A percentile compares a stretch with the other conserved stretches of the same genome.
These are phyloP conservation scores for Ceyx cyanopectus DNA, from an alignment of 2,113 vertebrate species.

Conservation along the genomic window DNA sequence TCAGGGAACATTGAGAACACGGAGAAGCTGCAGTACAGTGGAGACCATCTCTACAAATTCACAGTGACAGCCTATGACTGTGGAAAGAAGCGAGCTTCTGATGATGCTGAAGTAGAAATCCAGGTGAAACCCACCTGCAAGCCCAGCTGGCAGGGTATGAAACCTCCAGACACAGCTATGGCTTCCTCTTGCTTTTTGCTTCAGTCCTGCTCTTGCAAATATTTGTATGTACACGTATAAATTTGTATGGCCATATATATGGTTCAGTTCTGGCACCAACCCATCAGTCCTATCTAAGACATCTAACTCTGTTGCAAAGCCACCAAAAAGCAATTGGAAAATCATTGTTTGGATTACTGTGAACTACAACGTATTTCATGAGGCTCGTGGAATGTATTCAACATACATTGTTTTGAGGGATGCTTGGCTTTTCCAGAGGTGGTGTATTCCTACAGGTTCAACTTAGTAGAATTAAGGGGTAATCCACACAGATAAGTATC, in stretches of 20 bases:
- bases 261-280: background rate
- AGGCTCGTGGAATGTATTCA: background rate
- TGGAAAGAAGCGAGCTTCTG: constrained; percentile 94
- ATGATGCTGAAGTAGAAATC: constrained; percentile 93
- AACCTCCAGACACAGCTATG: background rate
- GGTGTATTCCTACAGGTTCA: background rate
- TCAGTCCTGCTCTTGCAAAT: background rate
- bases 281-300: background rate
- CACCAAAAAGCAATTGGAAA: background rate
- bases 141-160: constrained; percentile 89
- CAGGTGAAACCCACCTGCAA: constrained; percentile 98
- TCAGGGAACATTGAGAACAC: constrained; percentile 98
- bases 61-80: constrained; percentile 98
- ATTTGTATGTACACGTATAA: background rate
- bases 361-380: background rate
- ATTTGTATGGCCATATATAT: background rate
- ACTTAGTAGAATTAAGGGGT: background rate
- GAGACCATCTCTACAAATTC: constrained; percentile 90
- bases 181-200: background rate
- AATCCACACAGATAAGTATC: background rate
- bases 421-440: background rate
- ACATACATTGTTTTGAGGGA: background rate
- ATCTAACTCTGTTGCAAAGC: background rate
- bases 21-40: constrained; percentile 92
- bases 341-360: background rate